A percentile compares a stretch with the other conserved stretches of the same genome.
These are phyloP conservation scores for Eudyptes chrysolophus DNA, from an alignment of 2,113 vertebrate genomes.

Conservation along the genomic window DNA sequence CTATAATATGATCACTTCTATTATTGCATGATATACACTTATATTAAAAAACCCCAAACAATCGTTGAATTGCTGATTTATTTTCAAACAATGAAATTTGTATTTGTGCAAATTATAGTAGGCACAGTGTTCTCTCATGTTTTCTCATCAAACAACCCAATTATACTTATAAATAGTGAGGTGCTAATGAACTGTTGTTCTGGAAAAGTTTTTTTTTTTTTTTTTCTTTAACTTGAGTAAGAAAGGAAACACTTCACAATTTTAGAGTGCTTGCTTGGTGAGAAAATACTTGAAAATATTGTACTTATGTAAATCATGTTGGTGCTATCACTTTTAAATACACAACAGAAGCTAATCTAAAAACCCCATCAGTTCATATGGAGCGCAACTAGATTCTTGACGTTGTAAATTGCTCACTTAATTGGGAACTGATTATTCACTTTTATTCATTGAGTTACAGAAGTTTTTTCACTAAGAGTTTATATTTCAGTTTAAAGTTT, in stretches of 20 bases:
- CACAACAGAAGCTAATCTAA: constrained; percentile 56
- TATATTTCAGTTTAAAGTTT: constrained; percentile 33
- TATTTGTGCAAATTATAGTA: constrained; percentile 64
- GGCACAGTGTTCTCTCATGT: constrained; percentile 65
- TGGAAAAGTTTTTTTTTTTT: constrained; percentile 51
- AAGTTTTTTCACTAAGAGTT: constrained; percentile 8
- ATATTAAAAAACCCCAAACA: neutral
- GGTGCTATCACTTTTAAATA: constrained; percentile 58
- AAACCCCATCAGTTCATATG: constrained; percentile 25
- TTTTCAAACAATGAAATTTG: constrained; percentile 63
- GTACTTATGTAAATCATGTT: constrained; percentile 58
- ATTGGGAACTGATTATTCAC: neutral
- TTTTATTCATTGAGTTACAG: neutral
- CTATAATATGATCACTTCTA: neutral
- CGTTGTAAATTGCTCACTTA: constrained; percentile 54
- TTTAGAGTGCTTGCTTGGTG: constrained; percentile 54
- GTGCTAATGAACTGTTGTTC: constrained; percentile 76
- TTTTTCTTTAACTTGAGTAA: constrained; percentile 56
- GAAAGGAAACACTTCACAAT: constrained; percentile 68
- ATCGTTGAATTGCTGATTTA: constrained; percentile 36
- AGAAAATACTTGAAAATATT: constrained; percentile 64
- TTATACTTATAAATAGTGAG: constrained; percentile 75
- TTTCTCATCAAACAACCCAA: constrained; percentile 71
- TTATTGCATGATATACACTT: constrained; percentile 39
- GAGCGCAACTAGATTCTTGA: constrained; percentile 14